Evolutionary conservation across 2,797 vertebrate genomes (phyloP), one percentile per base, ranked within the genome.

Genomic region (Tinamus major): DNA sequence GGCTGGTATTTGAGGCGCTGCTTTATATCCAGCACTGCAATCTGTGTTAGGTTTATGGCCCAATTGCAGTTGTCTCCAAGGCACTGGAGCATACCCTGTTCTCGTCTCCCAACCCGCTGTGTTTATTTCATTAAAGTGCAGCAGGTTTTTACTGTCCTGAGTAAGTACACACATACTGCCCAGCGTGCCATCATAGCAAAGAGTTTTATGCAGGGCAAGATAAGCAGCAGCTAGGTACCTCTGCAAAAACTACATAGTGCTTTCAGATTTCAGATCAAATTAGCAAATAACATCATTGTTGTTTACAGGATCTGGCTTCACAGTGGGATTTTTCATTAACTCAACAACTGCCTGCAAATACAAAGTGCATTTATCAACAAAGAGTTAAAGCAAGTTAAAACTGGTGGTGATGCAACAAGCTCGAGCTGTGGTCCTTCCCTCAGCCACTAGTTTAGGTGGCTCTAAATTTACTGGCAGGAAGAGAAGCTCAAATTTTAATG

Each of bases 11-110:
- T 68, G 69, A 83, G 91, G 58, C 0, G 0, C 87, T 82, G 78
- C 46, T 65, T 85, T 83, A 51, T 37, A 21, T 24, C 35, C 26
- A 5, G 27, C 68, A 39, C 49, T 88, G 70, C 81, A 89, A 86
- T 63, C 87, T 85, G 16, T 74, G 67, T 90, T 89, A 74, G 67
- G 79, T 94, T 92, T 95, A 93, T 90, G 85, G 26, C 79, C 82
- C 78, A 92, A 86, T 94, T 87, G 74, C 67, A n/a, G 78, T 77
- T 79, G 56, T 90, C 71, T 91, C 53, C 79, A 91, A 94, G 68
- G 65, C 55, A 65, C 74, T 87, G 82, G 74, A 24, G 77, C 83
- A 61, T 56, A 65, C 90, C 69, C 51, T 33, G 69, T 46, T 71
- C 58, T 94, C 94, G 70, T 93, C 91, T 96, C 83, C 72, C 65